A percentile compares a stretch with the other conserved stretches of the same genome.
Conservation (phyloP, 2,888 invertebrate species). For the Sinohyriopsis cumingii region DNA sequence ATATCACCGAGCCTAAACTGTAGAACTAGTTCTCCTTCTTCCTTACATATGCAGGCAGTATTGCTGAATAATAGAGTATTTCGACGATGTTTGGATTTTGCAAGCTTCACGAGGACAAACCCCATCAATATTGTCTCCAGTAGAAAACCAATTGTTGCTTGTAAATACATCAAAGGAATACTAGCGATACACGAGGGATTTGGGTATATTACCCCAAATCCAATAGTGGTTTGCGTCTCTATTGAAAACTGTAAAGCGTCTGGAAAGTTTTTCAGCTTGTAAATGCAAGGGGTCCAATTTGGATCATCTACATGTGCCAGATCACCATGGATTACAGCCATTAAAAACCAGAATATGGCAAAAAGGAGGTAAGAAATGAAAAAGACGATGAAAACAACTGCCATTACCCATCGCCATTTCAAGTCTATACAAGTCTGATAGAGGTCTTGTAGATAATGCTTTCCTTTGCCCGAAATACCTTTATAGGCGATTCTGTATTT, state of each 20-base stretch:
- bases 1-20: conserved; percentile 70
- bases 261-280: conserved; percentile 87
- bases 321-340: conserved; percentile 70
- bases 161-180: conserved; percentile 89
- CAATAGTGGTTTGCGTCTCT: conserved; percentile 97
- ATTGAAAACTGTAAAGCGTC: conserved; percentile 95
- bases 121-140: conserved; percentile 81
- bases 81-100: conserved; percentile 93
- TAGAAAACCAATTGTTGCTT: conserved; percentile 89
- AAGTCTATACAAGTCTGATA: conserved; percentile 95
- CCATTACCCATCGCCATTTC: conserved; percentile 87
- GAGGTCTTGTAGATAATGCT: conserved; percentile 77
- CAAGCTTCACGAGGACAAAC: conserved; percentile 91
- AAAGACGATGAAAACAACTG: conserved; percentile 91
- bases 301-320: conserved; percentile 52
- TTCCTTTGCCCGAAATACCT: conserved; percentile 74
- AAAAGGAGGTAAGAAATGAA: conserved; percentile 89
- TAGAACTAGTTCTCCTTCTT: conserved; percentile 68
- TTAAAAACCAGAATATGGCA: conserved; percentile 74
- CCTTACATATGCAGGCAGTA: conserved; percentile 86
- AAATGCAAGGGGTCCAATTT: conserved; percentile 71
- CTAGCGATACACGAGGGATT: conserved; percentile 94
- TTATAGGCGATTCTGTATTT: conserved; percentile 96
- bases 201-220: conserved; percentile 88
- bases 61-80: conserved; percentile 94